Evolutionary conservation across 2,888 invertebrate genomes (phyloP), one percentile per base, ranked within the genome.

Genomic region (Ormyrus pomaceus): DNA sequence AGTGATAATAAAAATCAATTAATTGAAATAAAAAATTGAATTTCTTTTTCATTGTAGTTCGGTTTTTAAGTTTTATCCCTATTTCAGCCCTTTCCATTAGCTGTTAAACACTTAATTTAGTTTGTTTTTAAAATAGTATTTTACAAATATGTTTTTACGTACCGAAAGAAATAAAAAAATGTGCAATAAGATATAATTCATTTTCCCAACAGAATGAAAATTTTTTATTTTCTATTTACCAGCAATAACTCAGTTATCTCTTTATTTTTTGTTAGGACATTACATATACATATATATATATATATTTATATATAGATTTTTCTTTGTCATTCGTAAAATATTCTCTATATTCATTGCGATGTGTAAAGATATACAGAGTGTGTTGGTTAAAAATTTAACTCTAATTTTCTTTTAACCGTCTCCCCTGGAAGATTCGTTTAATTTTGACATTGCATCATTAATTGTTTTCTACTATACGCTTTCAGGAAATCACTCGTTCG

Each of bases 261-360:
- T 82, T 77, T 80, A 72, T 78, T 77, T 78, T 77, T 62, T 75
- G 70, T 83, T 83, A 79, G 70, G 79, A 73, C 74, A 83, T 77
- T 80, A 83, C 78, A 83, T 82, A 77, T 77, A 82, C 83, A 83
- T 84, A 81, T 82, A 81, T 83, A 77, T 80, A 78, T 83, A 79
- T 73, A 62, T 70, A 69, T 46, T 56, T 74, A 68, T 82, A 62
- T 81, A 79, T 79, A 80, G 66, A 72, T 73, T 74, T 34, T 34
- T 80, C 58, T 82, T 75, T 77, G 58, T 81, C 79, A 64, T 84
- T 84, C 83, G 58, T 82, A 85, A 84, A 85, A 85, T 85, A 84
- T 84, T 80, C 58, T 83, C 76, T 82, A 75, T 34, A 34, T 34
- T 82, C 50, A 64, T 79, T 74, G 77, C 78, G 76, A 76, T 78